These are phyloP conservation scores for Anoplius nigerrimus DNA, from an alignment of 2,888 invertebrate genomes.

Conservation along the genomic window DNA sequence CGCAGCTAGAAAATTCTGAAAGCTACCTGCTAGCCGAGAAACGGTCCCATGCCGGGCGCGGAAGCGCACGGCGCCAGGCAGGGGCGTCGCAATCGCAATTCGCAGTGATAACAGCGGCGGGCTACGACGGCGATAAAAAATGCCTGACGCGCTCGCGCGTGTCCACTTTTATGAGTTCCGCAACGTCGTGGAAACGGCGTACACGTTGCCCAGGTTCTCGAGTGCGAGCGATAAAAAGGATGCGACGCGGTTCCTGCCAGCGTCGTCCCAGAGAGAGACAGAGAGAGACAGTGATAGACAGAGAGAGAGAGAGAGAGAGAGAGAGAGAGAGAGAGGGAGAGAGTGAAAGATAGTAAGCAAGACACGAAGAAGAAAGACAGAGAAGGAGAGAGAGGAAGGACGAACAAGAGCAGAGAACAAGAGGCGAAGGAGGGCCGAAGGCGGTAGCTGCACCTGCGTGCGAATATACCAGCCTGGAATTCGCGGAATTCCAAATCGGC, in stretches of 20 bases:
- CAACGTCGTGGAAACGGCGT: slow-evolving; percentile 36
- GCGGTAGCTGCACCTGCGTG: too few relatives aligned
- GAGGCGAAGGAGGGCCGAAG: too few relatives aligned
- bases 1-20: too few relatives aligned
- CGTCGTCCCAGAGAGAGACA: background rate
- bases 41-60: too few relatives aligned
- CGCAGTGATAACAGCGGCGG: background rate
- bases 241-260: background rate
- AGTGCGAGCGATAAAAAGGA: slow-evolving; percentile 38
- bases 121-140: slow-evolving; percentile 28
- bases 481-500: too few relatives aligned
- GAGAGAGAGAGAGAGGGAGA: background rate
- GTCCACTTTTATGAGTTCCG: slow-evolving; percentile 39
- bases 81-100: slow-evolving; percentile 29
- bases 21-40: too few relatives aligned
- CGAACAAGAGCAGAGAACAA: too few relatives aligned
- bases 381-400: background rate
- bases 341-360: background rate
- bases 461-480: too few relatives aligned
- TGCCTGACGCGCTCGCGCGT: slow-evolving; percentile 29
- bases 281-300: background rate
- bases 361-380: background rate
- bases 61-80: slow-evolving; percentile 5
- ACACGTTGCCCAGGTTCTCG: slow-evolving; percentile 4
- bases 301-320: background rate